A percentile compares a stretch with the other conserved stretches of the same genome.
Evolutionary conservation across 2,797 vertebrate species (phyloP).

Genomic region (Phyllotis vaccarum): DNA sequence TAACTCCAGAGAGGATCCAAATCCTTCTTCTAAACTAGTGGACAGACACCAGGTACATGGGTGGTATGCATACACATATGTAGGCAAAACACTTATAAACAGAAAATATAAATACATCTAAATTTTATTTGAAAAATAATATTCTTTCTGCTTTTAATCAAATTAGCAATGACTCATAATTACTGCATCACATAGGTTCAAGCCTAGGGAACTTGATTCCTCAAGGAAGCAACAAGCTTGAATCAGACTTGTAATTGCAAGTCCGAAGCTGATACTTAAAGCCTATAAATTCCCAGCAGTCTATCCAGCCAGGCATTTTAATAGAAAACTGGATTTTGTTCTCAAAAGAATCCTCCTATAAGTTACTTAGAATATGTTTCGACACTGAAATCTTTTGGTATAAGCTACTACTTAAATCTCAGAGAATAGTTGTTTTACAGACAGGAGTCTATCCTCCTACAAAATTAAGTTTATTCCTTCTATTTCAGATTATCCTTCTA

Average conservation of each 20-base stretch:
- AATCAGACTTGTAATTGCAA: background rate
- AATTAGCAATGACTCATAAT: background rate
- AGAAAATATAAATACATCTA: background rate
- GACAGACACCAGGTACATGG: background rate
- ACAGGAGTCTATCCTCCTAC: background rate
- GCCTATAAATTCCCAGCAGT: background rate
- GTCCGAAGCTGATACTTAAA: background rate
- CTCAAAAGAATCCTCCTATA: conserved; percentile 3
- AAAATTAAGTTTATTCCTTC: background rate
- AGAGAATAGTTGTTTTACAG: background rate
- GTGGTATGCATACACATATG: too few species aligned
- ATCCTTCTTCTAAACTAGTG: background rate
- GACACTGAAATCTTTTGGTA: background rate
- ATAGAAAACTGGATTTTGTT: conserved; percentile 26
- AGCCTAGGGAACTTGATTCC: background rate
- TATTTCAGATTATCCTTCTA: background rate
- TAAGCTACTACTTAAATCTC: background rate
- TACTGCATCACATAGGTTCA: background rate
- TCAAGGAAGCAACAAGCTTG: conserved; percentile 54
- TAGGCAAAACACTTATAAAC: background rate
- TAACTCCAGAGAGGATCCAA: background rate
- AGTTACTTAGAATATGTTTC: background rate
- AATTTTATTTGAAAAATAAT: background rate
- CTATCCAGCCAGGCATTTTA: background rate
- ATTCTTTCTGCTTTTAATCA: background rate